These are phyloP conservation scores for Tribolium freemani DNA, from an alignment of 2,888 invertebrate genomes.

Conservation along the genomic window DNA sequence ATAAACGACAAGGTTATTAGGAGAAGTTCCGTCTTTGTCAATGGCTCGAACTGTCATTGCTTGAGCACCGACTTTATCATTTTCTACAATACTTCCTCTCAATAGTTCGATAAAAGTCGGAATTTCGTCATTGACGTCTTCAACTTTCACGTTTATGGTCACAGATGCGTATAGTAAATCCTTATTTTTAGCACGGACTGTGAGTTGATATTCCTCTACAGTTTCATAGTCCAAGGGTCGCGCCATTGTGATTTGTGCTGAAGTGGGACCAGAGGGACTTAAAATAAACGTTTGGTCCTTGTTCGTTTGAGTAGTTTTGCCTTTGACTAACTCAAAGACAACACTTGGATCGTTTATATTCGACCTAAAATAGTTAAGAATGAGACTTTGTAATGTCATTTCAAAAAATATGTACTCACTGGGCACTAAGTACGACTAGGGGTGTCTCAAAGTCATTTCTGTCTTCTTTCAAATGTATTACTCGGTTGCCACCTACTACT, in stretches of 20 bases:
- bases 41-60: slow-evolving; percentile 90
- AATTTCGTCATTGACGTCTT: slow-evolving; percentile 93
- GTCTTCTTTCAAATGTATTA: slow-evolving; percentile 80
- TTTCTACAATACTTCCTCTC: slow-evolving; percentile 87
- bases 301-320: slow-evolving; percentile 89
- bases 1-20: slow-evolving; percentile 87
- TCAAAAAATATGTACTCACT: slow-evolving; percentile 69
- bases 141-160: slow-evolving; percentile 82
- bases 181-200: slow-evolving; percentile 86
- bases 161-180: slow-evolving; percentile 85
- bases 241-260: slow-evolving; percentile 82
- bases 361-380: slow-evolving; percentile 70
- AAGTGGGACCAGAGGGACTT: slow-evolving; percentile 74
- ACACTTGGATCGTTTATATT: slow-evolving; percentile 83
- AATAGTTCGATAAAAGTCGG: slow-evolving; percentile 87
- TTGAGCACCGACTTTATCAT: slow-evolving; percentile 84
- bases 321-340: slow-evolving; percentile 84
- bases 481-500: slow-evolving; percentile 69
- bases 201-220: slow-evolving; percentile 86
- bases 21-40: slow-evolving; percentile 87
- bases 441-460: slow-evolving; percentile 76
- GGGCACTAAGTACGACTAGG: slow-evolving; percentile 74
- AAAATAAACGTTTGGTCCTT: slow-evolving; percentile 82
- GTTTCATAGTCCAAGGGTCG: slow-evolving; percentile 87
- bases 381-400: not conserved